Evolutionary conservation across 2,113 vertebrate species (phyloP).

Genomic region (Callipepla californica): DNA sequence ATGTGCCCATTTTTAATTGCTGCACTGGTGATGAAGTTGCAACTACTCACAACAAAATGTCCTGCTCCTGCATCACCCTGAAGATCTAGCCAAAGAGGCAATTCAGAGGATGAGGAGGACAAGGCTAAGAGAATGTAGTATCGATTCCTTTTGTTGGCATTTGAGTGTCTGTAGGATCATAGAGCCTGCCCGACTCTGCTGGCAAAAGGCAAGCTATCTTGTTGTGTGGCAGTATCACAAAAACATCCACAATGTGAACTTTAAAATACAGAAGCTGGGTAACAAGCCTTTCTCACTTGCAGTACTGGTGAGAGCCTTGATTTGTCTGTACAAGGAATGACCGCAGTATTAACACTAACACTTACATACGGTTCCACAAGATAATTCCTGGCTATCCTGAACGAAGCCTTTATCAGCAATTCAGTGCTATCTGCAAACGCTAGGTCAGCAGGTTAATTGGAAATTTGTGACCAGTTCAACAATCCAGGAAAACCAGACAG

Average conservation of each 20-base stretch:
- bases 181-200: neutral
- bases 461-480: neutral
- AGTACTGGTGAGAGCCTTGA: neutral
- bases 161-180: neutral
- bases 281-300: neutral
- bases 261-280: neutral
- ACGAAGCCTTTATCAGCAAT: conserved; percentile 1
- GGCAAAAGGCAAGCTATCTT: neutral
- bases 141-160: neutral
- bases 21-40: neutral
- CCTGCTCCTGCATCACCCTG: neutral
- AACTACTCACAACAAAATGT: neutral
- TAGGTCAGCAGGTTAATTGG: conserved; percentile 30
- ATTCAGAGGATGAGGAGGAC: neutral
- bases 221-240: neutral
- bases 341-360: neutral
- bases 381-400: neutral
- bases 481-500: neutral
- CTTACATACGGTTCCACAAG: neutral
- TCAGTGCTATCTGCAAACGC: neutral
- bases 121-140: neutral
- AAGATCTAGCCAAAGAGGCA: neutral
- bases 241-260: neutral
- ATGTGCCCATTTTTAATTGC: neutral
- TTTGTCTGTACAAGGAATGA: neutral